These are phyloP conservation scores for Neuroterus valhalla DNA, from an alignment of 1,140 invertebrate species.

Conservation along the genomic window DNA sequence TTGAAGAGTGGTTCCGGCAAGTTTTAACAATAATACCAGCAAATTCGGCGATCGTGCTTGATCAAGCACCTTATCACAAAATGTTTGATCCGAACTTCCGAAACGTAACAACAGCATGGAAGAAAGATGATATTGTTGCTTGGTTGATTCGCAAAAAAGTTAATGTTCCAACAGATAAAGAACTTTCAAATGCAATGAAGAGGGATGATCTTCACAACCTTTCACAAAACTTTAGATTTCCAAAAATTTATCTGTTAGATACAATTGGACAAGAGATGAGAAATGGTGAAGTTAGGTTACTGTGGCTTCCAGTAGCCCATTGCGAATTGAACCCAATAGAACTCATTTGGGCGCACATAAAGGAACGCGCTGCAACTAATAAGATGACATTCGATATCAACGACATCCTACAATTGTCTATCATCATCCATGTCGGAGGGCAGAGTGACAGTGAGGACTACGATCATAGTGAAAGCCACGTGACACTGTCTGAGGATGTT, in stretches of 20 bases:
- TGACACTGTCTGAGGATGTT: too few relatives aligned
- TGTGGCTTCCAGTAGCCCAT: too few relatives aligned
- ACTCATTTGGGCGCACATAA: background rate
- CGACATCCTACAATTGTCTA: background rate
- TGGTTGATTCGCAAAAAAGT: background rate
- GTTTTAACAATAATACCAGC: constrained; percentile 51
- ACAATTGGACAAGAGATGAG: background rate
- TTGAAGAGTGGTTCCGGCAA: too few relatives aligned
- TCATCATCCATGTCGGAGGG: too few relatives aligned
- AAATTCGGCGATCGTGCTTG: too few relatives aligned
- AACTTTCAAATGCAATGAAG: background rate
- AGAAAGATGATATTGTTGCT: background rate
- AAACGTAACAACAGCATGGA: constrained; percentile 2
- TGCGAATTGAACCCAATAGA: background rate
- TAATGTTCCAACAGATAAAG: background rate
- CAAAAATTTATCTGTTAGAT: background rate
- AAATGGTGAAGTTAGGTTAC: too few relatives aligned
- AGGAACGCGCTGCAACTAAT: background rate
- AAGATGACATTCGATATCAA: background rate
- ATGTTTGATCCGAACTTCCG: background rate
- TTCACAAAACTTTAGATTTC: background rate
- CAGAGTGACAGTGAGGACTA: too few relatives aligned
- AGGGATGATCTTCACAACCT: background rate
- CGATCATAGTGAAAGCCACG: too few relatives aligned
- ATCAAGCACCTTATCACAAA: too few relatives aligned